Base-by-base conservation (phyloP, 2,888 invertebrate genomes). In the Agyllia agylla region DNA sequence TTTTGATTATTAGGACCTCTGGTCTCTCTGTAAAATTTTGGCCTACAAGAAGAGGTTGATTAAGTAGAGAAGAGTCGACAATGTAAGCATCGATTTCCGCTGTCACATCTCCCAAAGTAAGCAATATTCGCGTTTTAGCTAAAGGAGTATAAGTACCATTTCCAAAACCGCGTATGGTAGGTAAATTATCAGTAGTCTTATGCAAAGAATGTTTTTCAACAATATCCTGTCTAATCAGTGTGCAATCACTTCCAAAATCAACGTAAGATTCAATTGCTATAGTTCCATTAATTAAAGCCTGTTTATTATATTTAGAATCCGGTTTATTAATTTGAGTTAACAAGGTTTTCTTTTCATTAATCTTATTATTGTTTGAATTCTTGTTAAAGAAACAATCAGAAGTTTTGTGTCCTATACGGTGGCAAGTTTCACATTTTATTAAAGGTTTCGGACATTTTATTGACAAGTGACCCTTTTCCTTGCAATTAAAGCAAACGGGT, bases 241-340 rank as follows among this genome's bases (percentile, higher is more conserved):
- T 78, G 78, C 78, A 78, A n/a, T 78, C 78, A 78, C 78, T 78
- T 24, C 78, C 78, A 35, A 78, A 78, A 13, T 78, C 78, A 20
- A 35, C 35, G 20, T 78, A 78, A 24, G 33, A 35, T 20, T 13
- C 35, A n/a, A 35, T 20, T 2, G 20, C 20, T n/a, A 78, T 35
- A 24, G 9, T 20, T n/a, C 20, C 35, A 78, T 78, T 78, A 20
- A 78, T 15, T 11, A 3, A 24, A n/a, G 78, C 78, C 20, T 20
- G n/a, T 17, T 80, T 80, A 4, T 80, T 30, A 57, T 49, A 80
- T 80, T 80, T 80, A 3, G 80, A 30, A n/a, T 80, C 49, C 8
- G 31, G 31, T 8, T 9, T 17, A 49, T 4, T 3, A 3, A 30
- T 17, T 80, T 49, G 30, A 2, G 49, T 80, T n/a, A 49, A 42